Evolutionary conservation across 2,888 invertebrate species (phyloP), one percentile per base, ranked within the genome.

Genomic region (Crioceris asparagi): DNA sequence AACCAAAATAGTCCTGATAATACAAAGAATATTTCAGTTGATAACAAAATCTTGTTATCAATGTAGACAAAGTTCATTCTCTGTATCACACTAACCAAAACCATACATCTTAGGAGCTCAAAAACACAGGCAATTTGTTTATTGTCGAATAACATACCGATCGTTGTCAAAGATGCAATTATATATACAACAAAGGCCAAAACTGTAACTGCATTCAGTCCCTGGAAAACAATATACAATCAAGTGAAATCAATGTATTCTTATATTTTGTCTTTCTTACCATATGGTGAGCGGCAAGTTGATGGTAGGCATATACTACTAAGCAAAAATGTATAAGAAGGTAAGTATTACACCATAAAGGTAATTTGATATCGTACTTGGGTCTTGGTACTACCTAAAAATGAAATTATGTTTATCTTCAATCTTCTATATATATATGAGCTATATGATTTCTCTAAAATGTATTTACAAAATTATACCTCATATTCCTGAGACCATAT

Each of bases 121-220:
- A 78, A 63, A 2, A 72, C 53, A 5, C 73, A 69, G 1, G 78
- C 78, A 48, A 72, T 67, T 5, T 71, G 68, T 27, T 72, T 71
- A 49, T 76, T 73, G 50, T 83, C 83, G 50, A 83, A 77, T 6
- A 83, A 57, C 69, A 83, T 71, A 1, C 83, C 83, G 33, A 83
- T 79, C 16, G 75, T 66, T 1, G 77, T 77, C 10, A 83, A 61
- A 0, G 81, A 77, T 2, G 71, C 71, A 29, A 83, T 69, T 46
- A 83, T 75, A 66, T 80, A 81, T 29, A 69, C 42, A 0, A 78
- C 73, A 53, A 73, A 72, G 32, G 69, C 60, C 10, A 74, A 60
- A 2, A 77, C 74, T 3, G 72, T 69, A 8, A 74, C 48, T 25
- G 75, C 75, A 39, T 69, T 72, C 63, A 78, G 68, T 8, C 71